Base-by-base conservation (phyloP, 2,888 invertebrate genomes). In the Rhynchonema sp. region DNA sequence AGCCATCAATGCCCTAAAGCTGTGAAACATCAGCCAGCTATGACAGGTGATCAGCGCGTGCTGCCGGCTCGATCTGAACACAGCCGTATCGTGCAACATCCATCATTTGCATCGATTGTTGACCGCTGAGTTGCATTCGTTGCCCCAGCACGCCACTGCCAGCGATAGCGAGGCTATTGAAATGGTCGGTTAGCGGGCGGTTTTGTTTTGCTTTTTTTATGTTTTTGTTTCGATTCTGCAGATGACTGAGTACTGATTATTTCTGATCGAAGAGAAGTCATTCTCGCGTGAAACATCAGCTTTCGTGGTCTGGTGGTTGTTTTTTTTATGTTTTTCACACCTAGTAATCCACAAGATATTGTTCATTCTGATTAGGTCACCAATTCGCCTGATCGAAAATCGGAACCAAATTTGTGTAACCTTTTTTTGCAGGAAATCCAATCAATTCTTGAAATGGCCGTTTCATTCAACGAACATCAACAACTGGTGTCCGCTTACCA, bases 21-120 rank as follows among this genome's bases (percentile, higher is more conserved):
- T n/a, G n/a, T n/a, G n/a, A n/a, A n/a, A n/a, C n/a, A n/a, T n/a
- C n/a, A n/a, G n/a, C n/a, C n/a, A n/a, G n/a, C n/a, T n/a, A n/a
- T n/a, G n/a, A 38, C 38, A 55, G 55, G 28, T 55, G 55, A 55
- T 55, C 55, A 55, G 55, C 22, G 55, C 55, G 28, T 55, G 55
- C 55, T 25, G 28, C 23, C 55, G 55, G 25, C 26, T 13, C 3
- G 13, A 55, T n/a, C 9, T 26, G 26, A 28, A 49, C 27, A 27
- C 2, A 2, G 27, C 27, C 55, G 27, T 23, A 22, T 27, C 25
- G 29, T 55, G 55, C 29, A 28, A 55, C 55, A 27, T 55, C 26
- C 26, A 13, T 6, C 26, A 6, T 26, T 22, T 55, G 55, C 55
- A 55, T 27, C 3, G 25, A 20, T n/a, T 55, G 55, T 27, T 55